Evolutionary conservation across 2,888 invertebrate genomes (phyloP).

Genomic region (Hermaeophaga mercurialis): DNA sequence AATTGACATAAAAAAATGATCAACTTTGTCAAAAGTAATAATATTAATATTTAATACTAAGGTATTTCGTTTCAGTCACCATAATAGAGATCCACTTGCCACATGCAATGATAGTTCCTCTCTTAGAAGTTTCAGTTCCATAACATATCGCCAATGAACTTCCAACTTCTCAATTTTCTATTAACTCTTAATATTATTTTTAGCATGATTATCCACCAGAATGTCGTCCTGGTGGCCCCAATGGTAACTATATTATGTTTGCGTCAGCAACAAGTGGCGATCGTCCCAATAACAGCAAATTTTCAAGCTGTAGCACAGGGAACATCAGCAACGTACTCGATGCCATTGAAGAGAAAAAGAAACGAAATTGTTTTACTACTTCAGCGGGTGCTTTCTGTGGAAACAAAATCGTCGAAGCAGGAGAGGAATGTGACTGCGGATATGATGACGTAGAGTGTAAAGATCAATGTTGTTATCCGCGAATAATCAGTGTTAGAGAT

Average conservation of each 20-base stretch:
- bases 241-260: constrained; percentile 99
- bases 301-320: constrained; percentile 91
- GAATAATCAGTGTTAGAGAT: constrained; percentile 74
- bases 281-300: constrained; percentile 96
- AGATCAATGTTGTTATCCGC: constrained; percentile 90
- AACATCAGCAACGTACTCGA: constrained; percentile 95
- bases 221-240: constrained; percentile 87
- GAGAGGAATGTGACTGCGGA: constrained; percentile 98
- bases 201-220: constrained; percentile 94
- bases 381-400: constrained; percentile 97
- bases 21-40: no score
- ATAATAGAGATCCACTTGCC: no score
- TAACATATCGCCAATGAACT: no score
- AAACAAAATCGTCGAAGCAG: constrained; percentile 97
- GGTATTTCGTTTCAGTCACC: no score
- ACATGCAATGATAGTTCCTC: no score
- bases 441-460: constrained; percentile 89
- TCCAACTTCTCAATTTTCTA: no score
- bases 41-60: no score
- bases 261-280: constrained; percentile 98
- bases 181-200: constrained; percentile 20
- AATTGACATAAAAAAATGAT: no score
- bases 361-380: constrained; percentile 73
- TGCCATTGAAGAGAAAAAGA: constrained; percentile 87
- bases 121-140: no score